These are phyloP conservation scores for Cremastinae sp. DNA, from an alignment of 2,888 invertebrate genomes.

Conservation along the genomic window DNA sequence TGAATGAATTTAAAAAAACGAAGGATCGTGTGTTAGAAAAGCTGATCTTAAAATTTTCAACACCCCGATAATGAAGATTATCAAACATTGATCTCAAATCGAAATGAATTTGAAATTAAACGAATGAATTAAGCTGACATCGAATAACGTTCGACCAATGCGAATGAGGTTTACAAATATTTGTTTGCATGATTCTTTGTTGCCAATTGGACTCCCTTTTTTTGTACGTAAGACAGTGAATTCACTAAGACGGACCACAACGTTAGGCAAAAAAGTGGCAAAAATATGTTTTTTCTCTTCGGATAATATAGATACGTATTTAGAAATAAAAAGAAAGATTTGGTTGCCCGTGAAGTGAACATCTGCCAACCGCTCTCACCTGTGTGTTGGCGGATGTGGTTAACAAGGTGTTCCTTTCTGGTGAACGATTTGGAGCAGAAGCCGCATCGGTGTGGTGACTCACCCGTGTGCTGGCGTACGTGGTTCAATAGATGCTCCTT, in stretches of 20 bases:
- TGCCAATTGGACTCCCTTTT: not conserved
- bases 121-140: not conserved
- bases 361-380: conserved; percentile 80
- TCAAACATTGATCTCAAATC: not conserved
- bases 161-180: not conserved
- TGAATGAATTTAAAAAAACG: not conserved
- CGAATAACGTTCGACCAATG: no score
- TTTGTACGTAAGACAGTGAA: conserved; percentile 7
- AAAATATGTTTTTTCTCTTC: conserved; percentile 8
- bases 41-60: not conserved
- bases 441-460: conserved; percentile 92
- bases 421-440: conserved; percentile 94
- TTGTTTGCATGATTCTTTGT: conserved; percentile 7
- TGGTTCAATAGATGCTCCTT: conserved; percentile 90
- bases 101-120: not conserved
- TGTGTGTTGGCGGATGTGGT: conserved; percentile 91
- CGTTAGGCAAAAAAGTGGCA: conserved; percentile 29
- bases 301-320: conserved; percentile 46
- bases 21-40: not conserved
- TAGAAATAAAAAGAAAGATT: conserved; percentile 57
- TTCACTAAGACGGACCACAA: conserved; percentile 34
- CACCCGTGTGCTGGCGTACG: conserved; percentile 89
- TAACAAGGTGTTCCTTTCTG: conserved; percentile 91
- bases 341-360: conserved; percentile 75
- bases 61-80: not conserved